phyloP scores from a whole-genome alignment of 2,113 vertebrate species.

The Phyllostomus hastatus region DNA sequence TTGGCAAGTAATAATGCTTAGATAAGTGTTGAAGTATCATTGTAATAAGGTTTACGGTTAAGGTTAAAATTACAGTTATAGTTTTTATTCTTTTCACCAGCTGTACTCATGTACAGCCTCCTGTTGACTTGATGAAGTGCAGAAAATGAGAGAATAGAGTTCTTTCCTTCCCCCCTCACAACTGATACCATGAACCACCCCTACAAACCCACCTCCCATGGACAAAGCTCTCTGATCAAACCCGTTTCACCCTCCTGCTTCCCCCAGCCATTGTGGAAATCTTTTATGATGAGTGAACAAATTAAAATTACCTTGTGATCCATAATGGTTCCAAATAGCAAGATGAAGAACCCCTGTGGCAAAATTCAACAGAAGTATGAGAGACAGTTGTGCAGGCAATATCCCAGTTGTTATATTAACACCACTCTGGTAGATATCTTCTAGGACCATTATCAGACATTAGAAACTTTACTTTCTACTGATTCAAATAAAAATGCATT shows the following conservation, averaged over 20 bases:
- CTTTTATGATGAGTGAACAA: not conserved
- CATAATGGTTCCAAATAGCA: conserved; percentile 82
- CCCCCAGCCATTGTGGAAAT: not conserved
- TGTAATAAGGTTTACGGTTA: not conserved
- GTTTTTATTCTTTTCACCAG: not conserved
- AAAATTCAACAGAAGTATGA: conserved; percentile 53
- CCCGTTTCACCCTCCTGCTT: not conserved
- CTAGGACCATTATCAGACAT: not conserved
- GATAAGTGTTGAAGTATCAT: not conserved
- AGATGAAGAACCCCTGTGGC: conserved; percentile 81
- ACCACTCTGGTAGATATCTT: not conserved
- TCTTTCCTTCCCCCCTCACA: not conserved
- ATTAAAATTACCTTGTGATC: conserved; percentile 81
- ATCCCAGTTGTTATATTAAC: not conserved
- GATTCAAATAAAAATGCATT: not conserved
- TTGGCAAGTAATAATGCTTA: not conserved
- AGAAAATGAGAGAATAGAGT: not conserved
- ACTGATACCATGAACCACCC: too few relatives aligned
- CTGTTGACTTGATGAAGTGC: not conserved
- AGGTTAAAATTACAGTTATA: not conserved
- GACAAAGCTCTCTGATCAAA: not conserved
- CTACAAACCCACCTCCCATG: not conserved
- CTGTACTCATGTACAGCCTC: not conserved
- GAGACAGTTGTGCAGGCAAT: not conserved
- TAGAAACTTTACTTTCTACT: not conserved